phyloP scores from a whole-genome alignment of 2,113 vertebrate species.

The Clarias gariepinus region DNA sequence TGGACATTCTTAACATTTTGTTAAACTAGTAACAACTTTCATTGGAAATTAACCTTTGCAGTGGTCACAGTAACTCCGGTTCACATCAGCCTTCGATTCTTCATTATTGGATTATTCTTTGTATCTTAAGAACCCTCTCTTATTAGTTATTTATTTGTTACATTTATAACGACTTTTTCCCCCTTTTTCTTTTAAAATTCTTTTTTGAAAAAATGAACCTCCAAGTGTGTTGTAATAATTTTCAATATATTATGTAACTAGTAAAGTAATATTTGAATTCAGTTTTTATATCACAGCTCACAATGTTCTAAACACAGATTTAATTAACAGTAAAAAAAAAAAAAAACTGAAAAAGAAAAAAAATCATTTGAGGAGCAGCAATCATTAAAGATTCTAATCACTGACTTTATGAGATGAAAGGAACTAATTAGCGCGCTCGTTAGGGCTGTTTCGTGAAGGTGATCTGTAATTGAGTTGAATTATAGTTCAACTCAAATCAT shows the following conservation, averaged over 20 bases:
- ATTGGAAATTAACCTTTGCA: not conserved
- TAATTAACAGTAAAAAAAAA: not conserved
- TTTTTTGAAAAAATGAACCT: not conserved
- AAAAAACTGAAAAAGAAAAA: not conserved
- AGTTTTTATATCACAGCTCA: not conserved
- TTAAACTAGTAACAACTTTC: not conserved
- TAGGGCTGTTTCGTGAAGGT: constrained; percentile 31
- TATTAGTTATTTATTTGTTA: not conserved
- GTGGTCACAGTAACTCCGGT: not conserved
- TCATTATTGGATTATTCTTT: not conserved
- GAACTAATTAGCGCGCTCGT: constrained; percentile 40
- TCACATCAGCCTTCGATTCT: not conserved
- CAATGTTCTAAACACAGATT: not conserved
- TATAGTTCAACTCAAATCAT: not conserved
- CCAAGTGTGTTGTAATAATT: not conserved
- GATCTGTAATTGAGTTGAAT: constrained; percentile 50
- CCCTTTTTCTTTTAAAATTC: too few species aligned
- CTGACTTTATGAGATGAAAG: constrained; percentile 41
- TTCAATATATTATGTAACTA: too few species aligned
- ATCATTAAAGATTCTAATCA: not conserved
- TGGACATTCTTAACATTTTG: not conserved
- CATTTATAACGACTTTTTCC: not conserved
- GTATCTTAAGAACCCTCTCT: not conserved
- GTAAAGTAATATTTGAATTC: not conserved
- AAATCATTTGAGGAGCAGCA: not conserved